These are phyloP conservation scores for Vombatus ursinus DNA, from an alignment of 2,113 vertebrate genomes.

Conservation along the genomic window DNA sequence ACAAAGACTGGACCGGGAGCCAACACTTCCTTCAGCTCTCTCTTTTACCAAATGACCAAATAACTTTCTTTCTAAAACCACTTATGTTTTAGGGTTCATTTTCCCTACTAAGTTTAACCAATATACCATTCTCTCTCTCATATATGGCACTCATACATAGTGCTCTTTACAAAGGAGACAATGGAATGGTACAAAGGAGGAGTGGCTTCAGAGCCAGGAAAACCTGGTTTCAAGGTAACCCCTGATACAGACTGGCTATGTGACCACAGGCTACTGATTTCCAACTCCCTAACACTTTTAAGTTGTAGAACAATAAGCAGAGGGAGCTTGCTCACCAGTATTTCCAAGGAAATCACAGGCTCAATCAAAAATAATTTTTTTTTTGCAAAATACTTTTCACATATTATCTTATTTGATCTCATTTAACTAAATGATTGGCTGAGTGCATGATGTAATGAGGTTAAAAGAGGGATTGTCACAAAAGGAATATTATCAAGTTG, in stretches of 20 bases:
- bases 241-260: background rate
- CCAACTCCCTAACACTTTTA: background rate
- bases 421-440: background rate
- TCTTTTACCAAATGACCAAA: background rate
- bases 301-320: background rate
- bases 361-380: background rate
- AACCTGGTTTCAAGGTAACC: background rate
- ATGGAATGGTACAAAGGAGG: background rate
- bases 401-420: background rate
- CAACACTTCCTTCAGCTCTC: background rate
- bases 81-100: background rate
- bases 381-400: background rate
- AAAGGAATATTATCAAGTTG: background rate
- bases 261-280: background rate
- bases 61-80: background rate
- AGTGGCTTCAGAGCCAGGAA: background rate
- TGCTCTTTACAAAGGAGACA: background rate
- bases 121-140: background rate
- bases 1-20: background rate
- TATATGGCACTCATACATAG: background rate
- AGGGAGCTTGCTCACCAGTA: background rate
- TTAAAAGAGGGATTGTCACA: background rate
- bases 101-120: background rate
- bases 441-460: background rate
- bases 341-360: background rate